Base-by-base conservation (phyloP, 2,113 vertebrate genomes). In the Mastomys coucha region DNA sequence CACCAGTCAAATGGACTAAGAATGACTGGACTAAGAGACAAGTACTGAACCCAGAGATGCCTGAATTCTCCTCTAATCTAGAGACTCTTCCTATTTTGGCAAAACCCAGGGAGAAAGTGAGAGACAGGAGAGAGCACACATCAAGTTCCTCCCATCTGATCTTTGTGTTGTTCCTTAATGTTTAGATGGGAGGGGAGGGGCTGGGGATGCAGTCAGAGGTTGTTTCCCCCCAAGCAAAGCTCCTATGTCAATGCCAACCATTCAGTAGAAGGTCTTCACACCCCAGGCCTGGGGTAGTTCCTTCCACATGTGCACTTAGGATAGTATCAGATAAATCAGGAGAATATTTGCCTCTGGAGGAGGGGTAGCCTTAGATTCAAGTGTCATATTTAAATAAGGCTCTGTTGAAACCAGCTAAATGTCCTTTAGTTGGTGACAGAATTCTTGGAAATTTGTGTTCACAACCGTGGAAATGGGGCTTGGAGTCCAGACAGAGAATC, bases 361-460 rank as follows among this genome's bases (percentile, higher is more conserved):
- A 86, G 70, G 6, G 12, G 33, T 65, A 31, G 49, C 36, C 22
- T 28, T 91, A 60, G 13, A 72, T 80, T 88, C n/a, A 88, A 87
- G 58, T 12, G 80, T 45, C 36, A 9, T 42, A 51, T 91, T 78
- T 87, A 80, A 96, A 53, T 58, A 39, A 5, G 1, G 10, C 42
- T 93, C 56, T 93, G 16, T 70, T 53, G 53, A 85, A 95, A 85
- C 31, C 42, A n/a, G 17, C 42, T 70, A 72, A 56, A 56, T 94
- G 67, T 63, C 51, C 45, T 91, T 73, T 5, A 10, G 19, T 28
- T 87, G 31, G 70, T 81, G 39, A 88, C 81, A 84, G 19, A 77
- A 87, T 90, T 95, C 36, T 36, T 91, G 13, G 51, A 75, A 67
- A 91, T 53, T 12, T 86, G 36, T 91, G 58, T 95, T 91, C 82